phyloP scores from a whole-genome alignment of 2,888 invertebrate species.

The Tridacna crocea region DNA sequence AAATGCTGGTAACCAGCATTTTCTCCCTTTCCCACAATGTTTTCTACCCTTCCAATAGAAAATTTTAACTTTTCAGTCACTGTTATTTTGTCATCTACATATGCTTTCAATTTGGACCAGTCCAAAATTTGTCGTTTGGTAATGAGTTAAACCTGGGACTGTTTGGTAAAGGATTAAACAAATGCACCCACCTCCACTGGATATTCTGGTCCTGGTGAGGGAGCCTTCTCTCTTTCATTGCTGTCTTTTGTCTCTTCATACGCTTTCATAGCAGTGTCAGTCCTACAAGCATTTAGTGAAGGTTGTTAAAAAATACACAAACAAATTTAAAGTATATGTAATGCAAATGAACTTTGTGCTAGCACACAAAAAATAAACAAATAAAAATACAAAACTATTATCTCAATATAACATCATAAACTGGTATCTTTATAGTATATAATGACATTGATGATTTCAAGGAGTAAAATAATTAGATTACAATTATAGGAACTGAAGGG shows the following conservation, averaged over 20 bases:
- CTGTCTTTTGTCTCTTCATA: slow-evolving; percentile 77
- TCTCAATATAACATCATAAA: too few species aligned
- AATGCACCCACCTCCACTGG: slow-evolving; percentile 74
- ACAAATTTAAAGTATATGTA: neutral
- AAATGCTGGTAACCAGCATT: neutral
- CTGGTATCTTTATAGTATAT: too few species aligned
- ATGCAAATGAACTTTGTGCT: too few species aligned
- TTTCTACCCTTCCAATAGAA: neutral
- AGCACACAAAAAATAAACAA: neutral
- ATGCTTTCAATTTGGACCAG: too few species aligned
- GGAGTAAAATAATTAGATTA: too few species aligned
- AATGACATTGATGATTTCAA: too few species aligned
- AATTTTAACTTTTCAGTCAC: neutral
- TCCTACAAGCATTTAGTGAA: slow-evolving; percentile 61
- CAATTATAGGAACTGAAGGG: too few species aligned
- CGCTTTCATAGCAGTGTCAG: slow-evolving; percentile 81
- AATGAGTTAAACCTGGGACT: neutral
- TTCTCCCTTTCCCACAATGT: neutral
- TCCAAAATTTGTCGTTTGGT: neutral
- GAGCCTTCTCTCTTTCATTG: slow-evolving; percentile 65
- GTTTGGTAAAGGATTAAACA: neutral
- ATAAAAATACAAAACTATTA: too few species aligned
- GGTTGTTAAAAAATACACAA: neutral
- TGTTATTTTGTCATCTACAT: too few species aligned
- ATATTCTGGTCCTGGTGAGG: slow-evolving; percentile 72